Conservation (phyloP, 2,113 vertebrate genomes). For the Mus spicilegus region DNA sequence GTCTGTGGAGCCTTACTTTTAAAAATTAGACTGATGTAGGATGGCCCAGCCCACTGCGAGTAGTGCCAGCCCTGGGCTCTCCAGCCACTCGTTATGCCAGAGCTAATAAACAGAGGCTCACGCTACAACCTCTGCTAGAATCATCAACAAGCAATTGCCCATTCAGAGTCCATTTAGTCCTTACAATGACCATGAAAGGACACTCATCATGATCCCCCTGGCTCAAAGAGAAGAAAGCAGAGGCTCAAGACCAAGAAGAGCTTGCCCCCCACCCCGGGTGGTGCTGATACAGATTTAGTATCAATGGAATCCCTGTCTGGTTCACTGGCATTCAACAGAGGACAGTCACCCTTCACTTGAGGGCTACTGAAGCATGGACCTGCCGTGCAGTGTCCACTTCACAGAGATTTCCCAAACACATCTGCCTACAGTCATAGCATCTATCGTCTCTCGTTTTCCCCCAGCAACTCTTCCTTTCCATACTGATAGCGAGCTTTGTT, state of each 20-base stretch:
- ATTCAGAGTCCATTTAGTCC: constrained; percentile 4
- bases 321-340: not conserved
- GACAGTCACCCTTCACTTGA: not conserved
- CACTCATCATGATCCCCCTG: not conserved
- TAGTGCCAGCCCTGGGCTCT: not conserved
- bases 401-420: not conserved
- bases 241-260: not conserved
- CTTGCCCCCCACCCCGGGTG: not conserved
- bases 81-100: not conserved
- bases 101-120: not conserved
- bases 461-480: not conserved
- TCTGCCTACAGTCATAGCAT: not conserved
- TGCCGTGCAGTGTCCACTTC: no score
- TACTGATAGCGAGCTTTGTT: not conserved
- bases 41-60: not conserved
- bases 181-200: constrained; percentile 3
- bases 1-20: not conserved
- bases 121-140: not conserved
- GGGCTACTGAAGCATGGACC: not conserved
- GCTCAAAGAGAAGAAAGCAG: constrained; percentile 1
- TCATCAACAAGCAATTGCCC: not conserved
- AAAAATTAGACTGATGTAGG: not conserved
- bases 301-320: not conserved
- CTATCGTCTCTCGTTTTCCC: not conserved
- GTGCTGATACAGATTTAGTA: not conserved